phyloP scores from a whole-genome alignment of 2,888 invertebrate species.

The Agrotis exclamationis region DNA sequence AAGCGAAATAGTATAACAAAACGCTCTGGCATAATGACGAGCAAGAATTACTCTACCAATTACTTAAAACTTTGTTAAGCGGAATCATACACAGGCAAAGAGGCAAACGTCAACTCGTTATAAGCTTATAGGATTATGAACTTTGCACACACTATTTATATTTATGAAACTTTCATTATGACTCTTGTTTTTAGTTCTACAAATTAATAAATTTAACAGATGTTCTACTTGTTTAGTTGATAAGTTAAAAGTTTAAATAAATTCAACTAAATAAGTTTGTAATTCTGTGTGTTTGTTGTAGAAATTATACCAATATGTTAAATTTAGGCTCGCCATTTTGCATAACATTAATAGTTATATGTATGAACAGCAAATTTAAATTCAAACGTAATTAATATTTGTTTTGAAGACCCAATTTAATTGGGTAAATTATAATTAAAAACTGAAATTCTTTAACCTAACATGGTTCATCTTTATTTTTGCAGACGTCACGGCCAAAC shows the following conservation, averaged over 20 bases:
- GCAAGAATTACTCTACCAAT: slow-evolving; percentile 16
- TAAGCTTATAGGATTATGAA: slow-evolving; percentile 35
- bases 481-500: slow-evolving; percentile 20
- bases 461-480: slow-evolving; percentile 30
- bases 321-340: slow-evolving; percentile 13
- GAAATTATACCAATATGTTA: slow-evolving; percentile 17
- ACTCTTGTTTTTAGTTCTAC: slow-evolving; percentile 22
- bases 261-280: not conserved
- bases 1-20: not conserved
- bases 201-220: slow-evolving; percentile 6
- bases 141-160: slow-evolving; percentile 14
- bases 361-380: slow-evolving; percentile 14
- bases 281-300: not conserved
- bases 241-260: slow-evolving; percentile 7
- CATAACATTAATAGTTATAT: slow-evolving; percentile 23
- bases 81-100: slow-evolving; percentile 1
- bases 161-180: slow-evolving; percentile 22
- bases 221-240: not conserved
- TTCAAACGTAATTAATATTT: slow-evolving; percentile 20
- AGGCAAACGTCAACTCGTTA: slow-evolving; percentile 21
- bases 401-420: slow-evolving; percentile 12
- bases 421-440: slow-evolving; percentile 24
- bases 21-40: not conserved
- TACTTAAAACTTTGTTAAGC: slow-evolving; percentile 8
- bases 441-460: slow-evolving; percentile 23